Base-by-base conservation (phyloP, 2,888 invertebrate species). In the Proisotoma minuta region DNA sequence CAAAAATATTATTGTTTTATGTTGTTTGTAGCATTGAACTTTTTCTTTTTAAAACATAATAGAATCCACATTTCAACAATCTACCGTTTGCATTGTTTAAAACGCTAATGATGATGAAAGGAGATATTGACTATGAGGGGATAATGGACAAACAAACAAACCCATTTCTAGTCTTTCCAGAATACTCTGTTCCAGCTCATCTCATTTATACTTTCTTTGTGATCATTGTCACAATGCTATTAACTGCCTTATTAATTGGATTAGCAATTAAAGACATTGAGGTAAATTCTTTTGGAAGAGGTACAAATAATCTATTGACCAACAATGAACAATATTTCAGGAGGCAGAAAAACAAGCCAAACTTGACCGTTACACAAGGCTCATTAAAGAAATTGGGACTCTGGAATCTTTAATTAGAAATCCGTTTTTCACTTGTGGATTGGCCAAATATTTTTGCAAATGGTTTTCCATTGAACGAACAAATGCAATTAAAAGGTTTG, bases 181-280 rank as follows among this genome's bases (percentile, higher is more conserved):
- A 50, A 20, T 64, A 64, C 18, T 20, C 58, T 18, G 53, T 69
- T 40, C 64, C 66, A 8, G 60, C 66, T n/a, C 64, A 66, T 53
- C 1, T 66, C 2, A 60, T 66, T n/a, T 69, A 63, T 22, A 39
- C 60, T 5, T 27, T 27, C 3, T 69, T 62, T 43, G 59, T 69
- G 20, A 40, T 69, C n/a, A 59, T 64, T 28, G 62, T 69, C 20
- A 62, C 66, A 20, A 66, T 69, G 47, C 60, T 69, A 2, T 29
- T 69, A 10, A 66, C 67, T 57, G 63, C 58, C 27, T 60, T 69
- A 18, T 60, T 69, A 2, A 40, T 69, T 39, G 69, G 66, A 22
- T 52, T 66, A 22, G 69, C 69, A 5, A 66, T 69, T 8, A 59
- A 52, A 18, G 65, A 69, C 40, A 67, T 69, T 59, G 66, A 66